These are phyloP conservation scores for Venustaconcha ellipsiformis DNA, from an alignment of 1,140 invertebrate species.

Conservation along the genomic window DNA sequence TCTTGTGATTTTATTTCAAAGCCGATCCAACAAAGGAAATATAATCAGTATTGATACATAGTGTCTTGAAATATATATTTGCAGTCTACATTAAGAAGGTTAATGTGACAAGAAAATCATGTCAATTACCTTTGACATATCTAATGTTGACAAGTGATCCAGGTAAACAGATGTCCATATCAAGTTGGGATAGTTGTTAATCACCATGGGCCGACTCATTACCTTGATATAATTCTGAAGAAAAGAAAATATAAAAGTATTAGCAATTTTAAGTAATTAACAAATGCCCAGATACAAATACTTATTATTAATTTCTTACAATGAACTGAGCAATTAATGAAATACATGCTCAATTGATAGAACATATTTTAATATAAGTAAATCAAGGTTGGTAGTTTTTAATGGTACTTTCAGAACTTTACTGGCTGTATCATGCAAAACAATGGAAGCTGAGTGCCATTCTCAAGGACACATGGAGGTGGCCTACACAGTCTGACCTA, in stretches of 20 bases:
- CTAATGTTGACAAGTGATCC: conserved; percentile 24
- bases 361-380: no score
- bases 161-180: conserved; percentile 65
- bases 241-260: neutral
- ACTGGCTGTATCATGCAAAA: neutral
- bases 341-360: neutral
- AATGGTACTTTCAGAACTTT: neutral
- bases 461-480: no score
- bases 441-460: no score
- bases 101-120: neutral
- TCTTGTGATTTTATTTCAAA: no score
- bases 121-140: conserved; percentile 1
- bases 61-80: no score
- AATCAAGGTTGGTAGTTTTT: neutral
- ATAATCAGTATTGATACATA: no score
- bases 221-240: conserved; percentile 66
- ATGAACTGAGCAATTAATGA: neutral
- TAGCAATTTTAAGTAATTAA: neutral
- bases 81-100: no score
- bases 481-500: no score
- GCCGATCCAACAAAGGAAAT: no score
- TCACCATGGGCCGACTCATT: conserved; percentile 63
- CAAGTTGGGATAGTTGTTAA: conserved; percentile 40
- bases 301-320: neutral
- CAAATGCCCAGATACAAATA: neutral